Conservation (phyloP, 1,140 invertebrate species). For the Thrips palmi region DNA sequence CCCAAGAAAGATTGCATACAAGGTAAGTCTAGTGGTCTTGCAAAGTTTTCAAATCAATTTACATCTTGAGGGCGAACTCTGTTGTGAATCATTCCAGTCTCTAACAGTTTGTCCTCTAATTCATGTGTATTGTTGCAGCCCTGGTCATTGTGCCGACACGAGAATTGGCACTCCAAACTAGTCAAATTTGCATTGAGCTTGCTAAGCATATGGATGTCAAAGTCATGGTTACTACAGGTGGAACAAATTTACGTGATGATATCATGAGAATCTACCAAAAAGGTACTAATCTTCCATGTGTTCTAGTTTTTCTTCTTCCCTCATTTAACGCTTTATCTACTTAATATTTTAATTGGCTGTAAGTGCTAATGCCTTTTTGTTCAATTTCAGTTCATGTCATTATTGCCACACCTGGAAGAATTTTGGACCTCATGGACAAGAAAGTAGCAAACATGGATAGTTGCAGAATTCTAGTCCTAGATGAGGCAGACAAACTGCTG, state of each 20-base stretch:
- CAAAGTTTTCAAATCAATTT: neutral
- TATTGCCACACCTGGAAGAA: slow-evolving; percentile 97
- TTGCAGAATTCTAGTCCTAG: slow-evolving; percentile 92
- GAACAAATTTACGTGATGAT: slow-evolving; percentile 96
- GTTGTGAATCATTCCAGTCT: neutral
- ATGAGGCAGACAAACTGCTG: slow-evolving; percentile 97
- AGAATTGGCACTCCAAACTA: slow-evolving; percentile 97
- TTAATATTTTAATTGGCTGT: slow-evolving; percentile 4
- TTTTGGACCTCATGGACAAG: slow-evolving; percentile 99
- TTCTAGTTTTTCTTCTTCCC: slow-evolving; percentile 12
- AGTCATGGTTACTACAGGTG: slow-evolving; percentile 98
- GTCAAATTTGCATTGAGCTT: slow-evolving; percentile 98
- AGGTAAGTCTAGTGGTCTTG: slow-evolving; percentile 25
- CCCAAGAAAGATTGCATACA: slow-evolving; percentile 78
- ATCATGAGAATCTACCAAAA: slow-evolving; percentile 99
- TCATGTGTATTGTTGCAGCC: slow-evolving; percentile 33
- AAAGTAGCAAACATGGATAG: slow-evolving; percentile 90
- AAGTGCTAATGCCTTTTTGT: slow-evolving; percentile 16
- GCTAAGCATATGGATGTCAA: slow-evolving; percentile 89
- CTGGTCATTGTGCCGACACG: slow-evolving; percentile 96
- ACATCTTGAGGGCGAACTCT: neutral
- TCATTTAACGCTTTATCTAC: slow-evolving; percentile 10
- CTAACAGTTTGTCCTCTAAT: neutral
- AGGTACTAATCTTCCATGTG: slow-evolving; percentile 28
- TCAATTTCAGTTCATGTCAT: slow-evolving; percentile 94